Base-by-base conservation (phyloP, 1,140 invertebrate genomes). In the Metaphire vulgaris region DNA sequence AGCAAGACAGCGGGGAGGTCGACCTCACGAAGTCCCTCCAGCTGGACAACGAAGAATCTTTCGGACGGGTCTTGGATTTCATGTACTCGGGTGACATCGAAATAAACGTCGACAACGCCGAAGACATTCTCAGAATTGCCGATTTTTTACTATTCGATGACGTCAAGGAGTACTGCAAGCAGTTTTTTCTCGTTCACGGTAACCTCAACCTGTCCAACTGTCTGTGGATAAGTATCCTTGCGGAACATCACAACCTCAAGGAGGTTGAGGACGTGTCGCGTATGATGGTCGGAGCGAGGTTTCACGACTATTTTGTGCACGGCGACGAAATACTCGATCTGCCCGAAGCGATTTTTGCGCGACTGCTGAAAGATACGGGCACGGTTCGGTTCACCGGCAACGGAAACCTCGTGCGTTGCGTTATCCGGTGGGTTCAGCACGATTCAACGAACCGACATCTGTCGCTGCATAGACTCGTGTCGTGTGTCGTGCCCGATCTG, bases 81-180 rank as follows among this genome's bases (percentile, higher is more conserved):
- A 93, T 97, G 84, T 97, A 97, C 82, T 93, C 93, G 81, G 94
- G 94, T n/a, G 85, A 88, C 78, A 83, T 90, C 14, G 82, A 84
- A 28, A 82, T 90, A 15, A 87, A 82, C 34, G 89, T 92, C 85
- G 89, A 90, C 33, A 95, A 94, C 88, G 93, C 96, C 29, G 93
- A 96, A 87, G 93, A 96, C 77, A 74, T 85, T 26, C 73, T 85
- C 1, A 79, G 79, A 69, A 81, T 84, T 29, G 81, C 84, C 33
- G 83, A 85, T 78, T 85, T 85, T 79, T 76, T 85, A 79, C 86
- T 97, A 74, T 89, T 96, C 77, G 91, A 84, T 72, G 83, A 85
- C 74, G 80, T 85, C 2, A 83, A 83, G 75, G 84, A 85, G 26
- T 85, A 82, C 66, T 85, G 84, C 69, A 79, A 80, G 34, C 83